Evolutionary conservation across 2,797 vertebrate genomes (phyloP), one percentile per base, ranked within the genome.

Genomic region (Lacerta agilis): DNA sequence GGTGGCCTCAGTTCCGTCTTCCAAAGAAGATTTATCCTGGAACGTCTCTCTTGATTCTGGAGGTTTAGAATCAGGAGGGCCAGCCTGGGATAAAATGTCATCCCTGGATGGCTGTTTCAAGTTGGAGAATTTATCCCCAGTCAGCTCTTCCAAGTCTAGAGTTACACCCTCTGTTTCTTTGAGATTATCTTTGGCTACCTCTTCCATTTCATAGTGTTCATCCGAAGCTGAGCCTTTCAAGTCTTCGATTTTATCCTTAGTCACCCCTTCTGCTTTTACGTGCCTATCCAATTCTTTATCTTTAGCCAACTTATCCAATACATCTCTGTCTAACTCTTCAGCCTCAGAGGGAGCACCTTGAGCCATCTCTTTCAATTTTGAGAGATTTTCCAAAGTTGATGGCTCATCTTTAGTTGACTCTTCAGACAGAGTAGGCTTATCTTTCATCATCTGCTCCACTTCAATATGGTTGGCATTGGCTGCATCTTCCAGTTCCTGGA

Each of bases 161-260:
- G 66, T 5, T 8, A 55, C 33, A 25, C 10, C 84, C 18, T 61
- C 49, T 83, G 85, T 58, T 15, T 25, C 83, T 78, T 77, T 36
- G 49, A 71, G 66, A 64, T 61, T 45, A 82, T 64, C 43, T 79
- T 78, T 71, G 23, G 64, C 33, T 9, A 89, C 27, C 43, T 80
- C 67, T 66, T 80, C 77, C n/a, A 33, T 27, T 79, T 49, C 61
- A 79, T 1, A 17, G 9, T 45, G 8, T 36, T 78, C 27, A 29
- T 86, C 73, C 81, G 0, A 1, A n/a, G 8, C 38, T 45, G 78
- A n/a, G 77, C 90, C 88, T 49, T 86, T 90, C 6, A 5, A 76
- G 79, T 90, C 88, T 80, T 73, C 17, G 55, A 71, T 69, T 81
- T 86, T 85, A 49, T 85, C 86, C 49, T 89, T 67, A 49, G 80